Evolutionary conservation across 2,888 invertebrate genomes (phyloP).

Genomic region (Apodemia duryi): DNA sequence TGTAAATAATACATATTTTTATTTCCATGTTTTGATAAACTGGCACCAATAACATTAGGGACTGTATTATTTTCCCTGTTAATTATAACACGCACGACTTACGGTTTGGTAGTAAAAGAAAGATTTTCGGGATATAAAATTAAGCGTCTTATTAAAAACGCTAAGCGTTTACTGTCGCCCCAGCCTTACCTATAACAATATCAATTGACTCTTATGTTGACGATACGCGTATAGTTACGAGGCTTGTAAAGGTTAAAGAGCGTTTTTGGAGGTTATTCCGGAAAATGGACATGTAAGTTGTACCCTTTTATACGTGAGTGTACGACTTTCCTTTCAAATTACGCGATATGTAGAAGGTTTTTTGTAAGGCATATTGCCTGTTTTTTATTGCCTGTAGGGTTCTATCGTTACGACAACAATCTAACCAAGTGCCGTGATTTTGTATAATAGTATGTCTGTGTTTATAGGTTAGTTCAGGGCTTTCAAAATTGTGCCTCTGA

Average conservation of each 20-base stretch:
- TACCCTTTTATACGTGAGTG: slow-evolving; percentile 10
- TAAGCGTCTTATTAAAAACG: neutral
- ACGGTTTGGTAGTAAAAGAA: neutral
- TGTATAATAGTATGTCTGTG: too few relatives aligned
- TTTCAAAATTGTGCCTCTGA: too few relatives aligned
- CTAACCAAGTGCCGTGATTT: neutral
- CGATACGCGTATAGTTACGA: slow-evolving; percentile 13
- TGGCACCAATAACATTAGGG: too few relatives aligned
- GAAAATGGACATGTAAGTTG: slow-evolving; percentile 7
- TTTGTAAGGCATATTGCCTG: neutral
- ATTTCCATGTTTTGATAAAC: too few relatives aligned
- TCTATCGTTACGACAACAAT: neutral
- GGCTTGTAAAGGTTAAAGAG: slow-evolving; percentile 9
- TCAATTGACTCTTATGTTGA: slow-evolving; percentile 16
- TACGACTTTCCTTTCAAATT: slow-evolving; percentile 7
- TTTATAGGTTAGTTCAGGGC: too few relatives aligned
- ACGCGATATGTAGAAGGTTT: neutral
- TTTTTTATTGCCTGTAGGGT: neutral
- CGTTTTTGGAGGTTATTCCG: slow-evolving; percentile 2
- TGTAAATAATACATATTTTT: too few relatives aligned
- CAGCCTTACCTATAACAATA: slow-evolving; percentile 15
- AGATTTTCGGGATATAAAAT: neutral
- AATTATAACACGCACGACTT: too few relatives aligned
- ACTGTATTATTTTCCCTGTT: too few relatives aligned
- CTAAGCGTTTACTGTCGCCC: neutral